Evolutionary conservation across 2,113 vertebrate species (phyloP).

Genomic region (Gallinago jamesoni): DNA sequence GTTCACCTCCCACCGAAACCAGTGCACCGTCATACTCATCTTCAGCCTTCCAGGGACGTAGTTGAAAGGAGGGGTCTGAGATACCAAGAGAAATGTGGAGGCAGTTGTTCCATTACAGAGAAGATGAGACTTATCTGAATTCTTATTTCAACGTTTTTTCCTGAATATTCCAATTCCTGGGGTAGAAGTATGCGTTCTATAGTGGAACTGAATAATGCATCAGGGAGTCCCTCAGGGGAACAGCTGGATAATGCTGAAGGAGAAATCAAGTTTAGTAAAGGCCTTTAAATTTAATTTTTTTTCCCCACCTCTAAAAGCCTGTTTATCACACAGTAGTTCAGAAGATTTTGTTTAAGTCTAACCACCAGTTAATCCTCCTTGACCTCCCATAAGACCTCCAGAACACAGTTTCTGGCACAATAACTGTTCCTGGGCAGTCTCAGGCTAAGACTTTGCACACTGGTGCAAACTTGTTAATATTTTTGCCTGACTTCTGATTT

Average conservation of each 20-base stretch:
- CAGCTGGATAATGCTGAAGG: neutral
- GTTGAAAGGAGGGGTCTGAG: neutral
- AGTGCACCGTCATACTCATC: neutral
- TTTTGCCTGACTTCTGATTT: neutral
- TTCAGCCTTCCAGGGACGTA: fast-evolving
- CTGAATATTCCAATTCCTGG: neutral
- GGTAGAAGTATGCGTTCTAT: neutral
- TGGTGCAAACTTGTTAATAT: neutral
- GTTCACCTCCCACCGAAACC: neutral
- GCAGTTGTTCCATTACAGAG: neutral
- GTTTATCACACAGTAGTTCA: neutral
- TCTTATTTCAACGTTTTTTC: neutral
- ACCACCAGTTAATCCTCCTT: neutral
- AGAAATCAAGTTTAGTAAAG: neutral
- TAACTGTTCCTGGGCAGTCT: neutral
- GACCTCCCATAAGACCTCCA: neutral
- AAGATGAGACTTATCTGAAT: neutral
- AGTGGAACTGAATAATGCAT: neutral
- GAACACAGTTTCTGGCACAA: neutral
- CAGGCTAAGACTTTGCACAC: neutral
- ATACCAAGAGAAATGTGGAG: neutral
- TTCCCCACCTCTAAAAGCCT: neutral
- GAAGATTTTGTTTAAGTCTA: neutral
- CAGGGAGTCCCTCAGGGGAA: neutral
- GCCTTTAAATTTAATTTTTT: neutral